A percentile compares a stretch with the other conserved stretches of the same genome.
Evolutionary conservation across 2,888 invertebrate genomes (phyloP).

Genomic region (Drosophila atripex): DNA sequence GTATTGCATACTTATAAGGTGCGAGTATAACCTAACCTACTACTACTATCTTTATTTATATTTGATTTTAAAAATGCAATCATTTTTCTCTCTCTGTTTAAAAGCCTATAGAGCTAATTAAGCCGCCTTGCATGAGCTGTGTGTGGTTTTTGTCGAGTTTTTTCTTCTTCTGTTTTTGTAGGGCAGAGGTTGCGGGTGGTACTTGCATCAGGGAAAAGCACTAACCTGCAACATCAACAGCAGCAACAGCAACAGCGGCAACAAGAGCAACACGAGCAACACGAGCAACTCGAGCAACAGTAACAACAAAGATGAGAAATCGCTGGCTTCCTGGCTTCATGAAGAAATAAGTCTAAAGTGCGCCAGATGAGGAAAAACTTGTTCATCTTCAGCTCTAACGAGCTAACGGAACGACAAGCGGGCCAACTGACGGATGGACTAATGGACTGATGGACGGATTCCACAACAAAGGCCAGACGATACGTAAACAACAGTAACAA

Average conservation of each 20-base stretch:
- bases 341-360: conserved; percentile 37
- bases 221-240: conserved; percentile 40
- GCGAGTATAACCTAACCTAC: no score
- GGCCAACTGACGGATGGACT: conserved; percentile 37
- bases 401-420: conserved; percentile 36
- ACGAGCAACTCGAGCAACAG: conserved; percentile 12
- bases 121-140: conserved; percentile 54
- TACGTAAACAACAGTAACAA: conserved; percentile 22
- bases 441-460: conserved; percentile 17
- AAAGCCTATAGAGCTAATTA: conserved; percentile 59
- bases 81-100: conserved; percentile 1
- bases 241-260: conserved; percentile 10
- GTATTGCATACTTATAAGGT: background rate
- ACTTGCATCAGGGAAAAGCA: conserved; percentile 37
- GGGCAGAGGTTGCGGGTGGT: conserved; percentile 46
- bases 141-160: conserved; percentile 15
- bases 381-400: conserved; percentile 74
- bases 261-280: conserved; percentile 13
- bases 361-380: conserved; percentile 60
- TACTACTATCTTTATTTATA: background rate
- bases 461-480: conserved; percentile 40
- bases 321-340: conserved; percentile 67
- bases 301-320: conserved; percentile 72
- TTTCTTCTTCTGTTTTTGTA: background rate
- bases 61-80: background rate